Evolutionary conservation across 2,113 vertebrate genomes (phyloP).

Genomic region (Xerus inauris): DNA sequence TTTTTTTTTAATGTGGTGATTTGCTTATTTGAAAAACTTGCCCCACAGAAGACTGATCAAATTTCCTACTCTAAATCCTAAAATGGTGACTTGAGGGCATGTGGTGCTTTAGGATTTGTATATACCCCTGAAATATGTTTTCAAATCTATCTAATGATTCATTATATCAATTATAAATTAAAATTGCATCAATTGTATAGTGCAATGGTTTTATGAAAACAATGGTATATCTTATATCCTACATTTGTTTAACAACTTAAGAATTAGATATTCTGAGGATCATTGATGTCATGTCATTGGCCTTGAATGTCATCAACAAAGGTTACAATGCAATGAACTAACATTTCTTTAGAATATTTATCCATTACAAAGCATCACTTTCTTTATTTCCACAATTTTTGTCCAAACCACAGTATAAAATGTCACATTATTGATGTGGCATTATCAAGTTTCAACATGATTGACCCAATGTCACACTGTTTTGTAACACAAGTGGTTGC

Average conservation of each 20-base stretch:
- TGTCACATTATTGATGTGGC: constrained; percentile 64
- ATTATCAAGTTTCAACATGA: constrained; percentile 64
- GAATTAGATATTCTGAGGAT: background rate
- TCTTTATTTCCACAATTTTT: constrained; percentile 42
- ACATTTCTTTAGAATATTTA: constrained; percentile 57
- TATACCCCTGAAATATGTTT: background rate
- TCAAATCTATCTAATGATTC: background rate
- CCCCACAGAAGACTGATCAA: background rate
- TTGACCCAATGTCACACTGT: constrained; percentile 69
- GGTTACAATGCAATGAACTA: background rate
- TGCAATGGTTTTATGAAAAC: background rate
- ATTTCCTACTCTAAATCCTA: background rate
- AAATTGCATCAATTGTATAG: background rate
- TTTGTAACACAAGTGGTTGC: constrained; percentile 64
- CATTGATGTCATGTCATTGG: background rate
- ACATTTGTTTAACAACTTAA: background rate
- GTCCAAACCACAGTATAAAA: constrained; percentile 67
- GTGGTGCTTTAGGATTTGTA: background rate
- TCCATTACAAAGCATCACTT: constrained; percentile 46
- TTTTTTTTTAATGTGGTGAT: constrained; percentile 13
- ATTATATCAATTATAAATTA: no score
- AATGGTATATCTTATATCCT: background rate
- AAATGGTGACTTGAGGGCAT: background rate
- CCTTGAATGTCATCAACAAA: background rate
- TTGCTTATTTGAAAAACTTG: constrained; percentile 19